Evolutionary conservation across 2,888 invertebrate genomes (phyloP), one percentile per base, ranked within the genome.

Genomic region (Seira sanloemensis): DNA sequence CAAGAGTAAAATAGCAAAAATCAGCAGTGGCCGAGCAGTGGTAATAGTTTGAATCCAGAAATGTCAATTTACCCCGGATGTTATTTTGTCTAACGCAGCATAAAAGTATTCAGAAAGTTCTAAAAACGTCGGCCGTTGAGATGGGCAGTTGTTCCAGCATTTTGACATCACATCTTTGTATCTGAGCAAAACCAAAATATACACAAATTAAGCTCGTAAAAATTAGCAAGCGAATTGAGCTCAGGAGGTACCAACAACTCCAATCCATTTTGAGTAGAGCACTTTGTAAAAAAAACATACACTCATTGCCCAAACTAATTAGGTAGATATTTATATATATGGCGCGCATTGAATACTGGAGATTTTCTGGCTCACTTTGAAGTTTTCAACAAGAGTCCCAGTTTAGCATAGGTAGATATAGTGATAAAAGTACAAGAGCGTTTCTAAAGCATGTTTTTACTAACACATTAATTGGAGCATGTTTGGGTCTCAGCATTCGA

Each of bases 381-480:
- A n/a, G n/a, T n/a, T n/a, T n/a, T n/a, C n/a, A n/a, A n/a, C n/a
- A n/a, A n/a, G n/a, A n/a, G n/a, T n/a, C n/a, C n/a, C n/a, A n/a
- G n/a, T n/a, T n/a, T n/a, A n/a, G n/a, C n/a, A n/a, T n/a, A n/a
- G n/a, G n/a, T n/a, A n/a, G n/a, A n/a, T n/a, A n/a, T n/a, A n/a
- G n/a, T n/a, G n/a, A n/a, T n/a, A n/a, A n/a, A n/a, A n/a, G n/a
- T n/a, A n/a, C n/a, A n/a, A n/a, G n/a, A n/a, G n/a, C n/a, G n/a
- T n/a, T n/a, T n/a, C 27, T 19, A 74, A 12, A n/a, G 12, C 24
- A 9, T 9, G 9, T 69, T 54, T 27, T 68, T 76, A 19, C 76
- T 76, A 65, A 82, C 82, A 82, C 24, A 67, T 76, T 27, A 26
- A 27, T 18, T 27, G 82, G 65, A 18, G 82, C 76, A 58, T 71